Conservation (phyloP, 2,888 invertebrate species). For the Archips xylosteana region DNA sequence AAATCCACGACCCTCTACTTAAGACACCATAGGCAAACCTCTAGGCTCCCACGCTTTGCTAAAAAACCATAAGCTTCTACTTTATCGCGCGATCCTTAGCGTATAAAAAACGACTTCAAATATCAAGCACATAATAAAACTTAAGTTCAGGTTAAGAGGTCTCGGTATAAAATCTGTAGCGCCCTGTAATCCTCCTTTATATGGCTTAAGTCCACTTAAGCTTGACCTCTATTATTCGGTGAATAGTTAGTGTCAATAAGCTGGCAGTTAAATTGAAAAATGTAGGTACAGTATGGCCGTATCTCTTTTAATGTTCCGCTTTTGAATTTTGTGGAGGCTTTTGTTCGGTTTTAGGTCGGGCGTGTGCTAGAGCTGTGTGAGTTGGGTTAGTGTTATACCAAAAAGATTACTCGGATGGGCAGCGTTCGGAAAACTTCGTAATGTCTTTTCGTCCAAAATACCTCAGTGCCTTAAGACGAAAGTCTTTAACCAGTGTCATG, state of each 20-base stretch:
- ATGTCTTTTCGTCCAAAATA: too few species aligned
- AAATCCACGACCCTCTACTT: too few species aligned
- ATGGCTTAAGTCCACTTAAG: neutral
- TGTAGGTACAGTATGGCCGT: neutral
- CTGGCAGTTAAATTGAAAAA: conserved; percentile 4
- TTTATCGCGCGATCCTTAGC: neutral
- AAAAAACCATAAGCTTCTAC: neutral
- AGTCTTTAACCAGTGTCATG: too few species aligned
- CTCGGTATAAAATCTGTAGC: neutral
- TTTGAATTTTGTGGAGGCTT: neutral
- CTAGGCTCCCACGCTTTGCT: neutral
- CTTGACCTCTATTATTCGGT: neutral
- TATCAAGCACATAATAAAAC: conserved; percentile 4
- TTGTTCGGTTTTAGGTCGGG: neutral
- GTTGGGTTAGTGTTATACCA: too few species aligned
- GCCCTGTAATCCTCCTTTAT: neutral
- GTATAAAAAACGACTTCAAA: neutral
- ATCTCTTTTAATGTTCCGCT: conserved; percentile 1
- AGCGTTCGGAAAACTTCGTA: too few species aligned
- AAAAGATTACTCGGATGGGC: too few species aligned
- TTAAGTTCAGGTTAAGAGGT: conserved; percentile 5
- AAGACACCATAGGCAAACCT: too few species aligned
- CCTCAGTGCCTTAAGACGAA: too few species aligned
- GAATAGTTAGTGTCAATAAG: conserved; percentile 12
- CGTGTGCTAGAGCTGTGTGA: too few species aligned